A percentile compares a stretch with the other conserved stretches of the same genome.
phyloP scores from a whole-genome alignment of 2,888 invertebrate species.

The Helobdella robusta region DNA sequence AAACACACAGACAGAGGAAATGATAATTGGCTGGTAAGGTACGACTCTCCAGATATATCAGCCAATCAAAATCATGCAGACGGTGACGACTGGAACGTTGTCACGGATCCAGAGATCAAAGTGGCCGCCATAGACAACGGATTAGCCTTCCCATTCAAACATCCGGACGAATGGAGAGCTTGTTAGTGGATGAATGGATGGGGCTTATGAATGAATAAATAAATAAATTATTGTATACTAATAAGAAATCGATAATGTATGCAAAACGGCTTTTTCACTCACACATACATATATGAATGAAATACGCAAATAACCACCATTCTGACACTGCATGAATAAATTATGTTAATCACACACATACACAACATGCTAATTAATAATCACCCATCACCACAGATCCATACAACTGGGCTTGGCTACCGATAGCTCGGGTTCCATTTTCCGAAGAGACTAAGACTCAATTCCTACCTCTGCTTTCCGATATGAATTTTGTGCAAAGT shows the following conservation, averaged over 20 bases:
- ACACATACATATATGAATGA: too few relatives aligned
- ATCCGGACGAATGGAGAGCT: conserved; percentile 98
- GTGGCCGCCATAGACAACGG: conserved; percentile 98
- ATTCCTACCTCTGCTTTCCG: conserved; percentile 80
- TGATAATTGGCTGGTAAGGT: conserved; percentile 98
- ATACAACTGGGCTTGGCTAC: conserved; percentile 99
- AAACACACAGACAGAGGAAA: conserved; percentile 81
- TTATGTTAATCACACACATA: too few relatives aligned
- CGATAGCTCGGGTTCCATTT: conserved; percentile 91
- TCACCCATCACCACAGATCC: conserved; percentile 58
- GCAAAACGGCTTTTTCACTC: too few relatives aligned
- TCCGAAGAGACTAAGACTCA: conserved; percentile 81
- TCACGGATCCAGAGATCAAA: conserved; percentile 61
- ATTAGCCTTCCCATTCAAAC: conserved; percentile 96
- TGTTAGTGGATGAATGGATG: conserved; percentile 52
- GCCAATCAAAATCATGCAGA: not conserved
- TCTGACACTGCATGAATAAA: too few relatives aligned
- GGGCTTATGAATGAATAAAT: too few relatives aligned
- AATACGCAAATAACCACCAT: too few relatives aligned
- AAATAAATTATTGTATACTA: too few relatives aligned
- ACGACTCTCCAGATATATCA: conserved; percentile 55
- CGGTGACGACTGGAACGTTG: conserved; percentile 25
- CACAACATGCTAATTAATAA: not conserved
- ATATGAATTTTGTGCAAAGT: conserved; percentile 95
- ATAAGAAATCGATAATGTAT: too few relatives aligned